Percentiles rank a stretch among this genome's conserved stretches.
Conservation (phyloP, 2,888 invertebrate species). For the Dorcus parallelipipedus region DNA sequence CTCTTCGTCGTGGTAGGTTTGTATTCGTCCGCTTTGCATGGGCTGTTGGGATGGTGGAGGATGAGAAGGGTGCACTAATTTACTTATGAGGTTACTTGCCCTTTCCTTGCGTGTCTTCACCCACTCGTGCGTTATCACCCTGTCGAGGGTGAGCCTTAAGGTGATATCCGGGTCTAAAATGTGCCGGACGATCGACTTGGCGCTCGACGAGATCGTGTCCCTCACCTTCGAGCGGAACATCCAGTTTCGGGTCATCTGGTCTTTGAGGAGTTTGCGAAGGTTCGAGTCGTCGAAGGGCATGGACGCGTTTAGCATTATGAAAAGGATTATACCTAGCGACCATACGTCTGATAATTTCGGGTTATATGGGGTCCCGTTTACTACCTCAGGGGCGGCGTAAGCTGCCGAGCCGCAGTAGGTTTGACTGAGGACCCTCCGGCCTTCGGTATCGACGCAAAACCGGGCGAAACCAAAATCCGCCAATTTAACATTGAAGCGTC, state of each 20-base stretch:
- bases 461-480: slow-evolving; percentile 94
- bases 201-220: slow-evolving; percentile 65
- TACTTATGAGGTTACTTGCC: slow-evolving; percentile 56
- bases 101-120: slow-evolving; percentile 61
- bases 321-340: slow-evolving; percentile 88
- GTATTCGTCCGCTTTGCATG: slow-evolving; percentile 15
- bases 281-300: slow-evolving; percentile 94
- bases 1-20: slow-evolving; percentile 32
- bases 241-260: slow-evolving; percentile 80
- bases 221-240: slow-evolving; percentile 68
- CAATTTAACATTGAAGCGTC: slow-evolving; percentile 82
- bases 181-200: slow-evolving; percentile 74
- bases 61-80: slow-evolving; percentile 62
- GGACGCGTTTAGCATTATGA: slow-evolving; percentile 89
- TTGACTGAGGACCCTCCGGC: slow-evolving; percentile 74
- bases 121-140: slow-evolving; percentile 77
- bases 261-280: slow-evolving; percentile 74
- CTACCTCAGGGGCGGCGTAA: slow-evolving; percentile 91
- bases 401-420: slow-evolving; percentile 97
- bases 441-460: slow-evolving; percentile 69
- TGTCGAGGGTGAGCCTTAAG: slow-evolving; percentile 69
- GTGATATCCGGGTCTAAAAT: slow-evolving; percentile 84
- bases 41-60: slow-evolving; percentile 36
- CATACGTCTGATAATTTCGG: slow-evolving; percentile 89
- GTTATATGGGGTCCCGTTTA: slow-evolving; percentile 84